Evolutionary conservation across 2,113 vertebrate genomes (phyloP).

Genomic region (Sakesphorus luctuosus): DNA sequence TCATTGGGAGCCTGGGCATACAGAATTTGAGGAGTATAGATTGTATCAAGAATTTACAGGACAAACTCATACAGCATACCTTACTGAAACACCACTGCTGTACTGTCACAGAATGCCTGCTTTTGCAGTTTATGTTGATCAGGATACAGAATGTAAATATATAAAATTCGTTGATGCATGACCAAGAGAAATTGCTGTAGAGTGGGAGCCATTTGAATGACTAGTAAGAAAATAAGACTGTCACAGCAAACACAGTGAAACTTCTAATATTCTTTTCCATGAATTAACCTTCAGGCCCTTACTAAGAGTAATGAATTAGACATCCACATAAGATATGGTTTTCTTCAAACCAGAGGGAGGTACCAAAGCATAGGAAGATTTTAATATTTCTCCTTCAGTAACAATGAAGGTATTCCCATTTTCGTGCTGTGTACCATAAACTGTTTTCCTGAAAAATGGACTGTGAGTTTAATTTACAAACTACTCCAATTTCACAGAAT

Average conservation of each 20-base stretch:
- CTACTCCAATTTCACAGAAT: neutral
- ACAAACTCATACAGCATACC: neutral
- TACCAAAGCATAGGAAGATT: neutral
- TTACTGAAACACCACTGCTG: neutral
- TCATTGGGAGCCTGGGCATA: neutral
- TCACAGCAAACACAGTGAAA: neutral
- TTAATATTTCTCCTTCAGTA: neutral
- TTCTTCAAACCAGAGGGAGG: neutral
- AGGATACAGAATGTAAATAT: neutral
- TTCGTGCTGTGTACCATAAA: neutral
- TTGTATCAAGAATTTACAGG: neutral
- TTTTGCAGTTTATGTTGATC: neutral
- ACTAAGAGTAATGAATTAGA: neutral
- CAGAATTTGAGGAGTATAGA: neutral
- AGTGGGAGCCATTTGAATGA: neutral
- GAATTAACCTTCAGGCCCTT: neutral
- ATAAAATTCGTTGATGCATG: neutral
- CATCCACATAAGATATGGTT: neutral
- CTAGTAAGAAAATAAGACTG: neutral
- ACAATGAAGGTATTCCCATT: fast-evolving
- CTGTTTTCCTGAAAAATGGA: neutral
- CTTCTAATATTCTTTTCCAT: neutral
- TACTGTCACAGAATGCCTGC: neutral
- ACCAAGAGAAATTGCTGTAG: neutral
- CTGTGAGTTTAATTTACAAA: neutral